A percentile compares a stretch with the other conserved stretches of the same genome.
Conservation (phyloP, 2,888 invertebrate species). For the Malacosoma neustria region DNA sequence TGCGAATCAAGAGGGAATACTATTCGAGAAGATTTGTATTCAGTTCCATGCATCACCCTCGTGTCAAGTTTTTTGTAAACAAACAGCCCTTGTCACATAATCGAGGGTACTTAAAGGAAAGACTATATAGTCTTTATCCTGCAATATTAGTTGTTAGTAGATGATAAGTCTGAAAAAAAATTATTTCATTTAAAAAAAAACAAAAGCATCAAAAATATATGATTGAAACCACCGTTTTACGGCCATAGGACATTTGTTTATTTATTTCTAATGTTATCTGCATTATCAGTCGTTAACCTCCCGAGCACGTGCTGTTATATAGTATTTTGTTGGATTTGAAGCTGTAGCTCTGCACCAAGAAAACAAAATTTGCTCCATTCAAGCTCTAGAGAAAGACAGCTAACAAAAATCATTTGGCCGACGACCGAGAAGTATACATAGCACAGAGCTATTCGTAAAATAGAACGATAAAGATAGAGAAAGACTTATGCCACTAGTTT, state of each 20-base stretch:
- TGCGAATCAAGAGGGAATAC: too few species aligned
- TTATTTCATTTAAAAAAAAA: not conserved
- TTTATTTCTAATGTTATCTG: conserved; percentile 63
- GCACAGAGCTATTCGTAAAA: conserved; percentile 73
- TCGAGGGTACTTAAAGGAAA: too few species aligned
- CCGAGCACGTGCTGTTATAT: conserved; percentile 63
- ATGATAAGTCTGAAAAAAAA: too few species aligned
- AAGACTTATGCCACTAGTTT: conserved; percentile 33
- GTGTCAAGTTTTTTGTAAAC: too few species aligned
- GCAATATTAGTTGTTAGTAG: too few species aligned
- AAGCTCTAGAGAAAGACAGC: conserved; percentile 74
- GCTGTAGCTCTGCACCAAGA: conserved; percentile 70
- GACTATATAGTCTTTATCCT: too few species aligned
- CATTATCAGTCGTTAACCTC: conserved; percentile 68
- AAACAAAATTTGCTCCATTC: conserved; percentile 68
- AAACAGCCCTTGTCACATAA: too few species aligned
- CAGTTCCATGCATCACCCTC: too few species aligned
- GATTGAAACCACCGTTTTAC: conserved; percentile 1
- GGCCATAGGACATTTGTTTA: conserved; percentile 34
- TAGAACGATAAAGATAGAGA: conserved; percentile 65
- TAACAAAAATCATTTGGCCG: conserved; percentile 69
- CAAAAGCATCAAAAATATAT: not conserved
- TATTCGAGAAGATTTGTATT: too few species aligned
- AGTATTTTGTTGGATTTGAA: conserved; percentile 70
- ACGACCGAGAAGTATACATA: conserved; percentile 75